Evolutionary conservation across 2,888 invertebrate genomes (phyloP).

Genomic region (Heteromyza rotundicornis): DNA sequence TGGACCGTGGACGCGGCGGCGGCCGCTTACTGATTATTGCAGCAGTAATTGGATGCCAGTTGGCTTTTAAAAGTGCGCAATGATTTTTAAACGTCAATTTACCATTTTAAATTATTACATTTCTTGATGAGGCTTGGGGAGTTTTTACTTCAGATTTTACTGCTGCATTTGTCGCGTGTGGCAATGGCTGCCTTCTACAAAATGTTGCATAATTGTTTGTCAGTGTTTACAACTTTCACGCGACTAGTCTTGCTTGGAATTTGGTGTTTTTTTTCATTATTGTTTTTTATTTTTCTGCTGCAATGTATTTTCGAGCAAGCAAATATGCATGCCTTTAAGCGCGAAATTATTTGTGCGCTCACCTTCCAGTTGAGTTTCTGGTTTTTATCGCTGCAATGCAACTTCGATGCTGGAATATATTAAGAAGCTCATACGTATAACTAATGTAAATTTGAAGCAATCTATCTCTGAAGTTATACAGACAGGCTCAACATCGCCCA

Average conservation of each 20-base stretch:
- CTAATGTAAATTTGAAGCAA: too few relatives aligned
- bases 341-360: constrained; percentile 16
- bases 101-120: not conserved
- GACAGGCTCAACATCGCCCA: too few relatives aligned
- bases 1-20: not conserved
- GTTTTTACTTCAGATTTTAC: too few relatives aligned
- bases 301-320: too few relatives aligned
- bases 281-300: constrained; percentile 22
- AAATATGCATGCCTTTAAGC: constrained; percentile 15
- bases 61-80: not conserved
- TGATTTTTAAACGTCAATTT: not conserved
- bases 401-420: too few relatives aligned
- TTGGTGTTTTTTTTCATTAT: constrained; percentile 8
- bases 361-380: too few relatives aligned
- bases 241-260: constrained; percentile 24
- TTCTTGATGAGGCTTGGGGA: not conserved
- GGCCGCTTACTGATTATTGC: not conserved
- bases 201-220: constrained; percentile 19
- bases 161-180: not conserved
- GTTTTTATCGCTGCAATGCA: too few relatives aligned
- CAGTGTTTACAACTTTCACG: constrained; percentile 21
- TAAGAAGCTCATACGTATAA: too few relatives aligned
- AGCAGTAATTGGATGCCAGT: constrained; percentile 8
- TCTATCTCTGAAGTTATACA: too few relatives aligned
- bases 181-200: not conserved